A percentile compares a stretch with the other conserved stretches of the same genome.
phyloP scores from a whole-genome alignment of 2,113 vertebrate genomes.

The Porphyrio hochstetteri region DNA sequence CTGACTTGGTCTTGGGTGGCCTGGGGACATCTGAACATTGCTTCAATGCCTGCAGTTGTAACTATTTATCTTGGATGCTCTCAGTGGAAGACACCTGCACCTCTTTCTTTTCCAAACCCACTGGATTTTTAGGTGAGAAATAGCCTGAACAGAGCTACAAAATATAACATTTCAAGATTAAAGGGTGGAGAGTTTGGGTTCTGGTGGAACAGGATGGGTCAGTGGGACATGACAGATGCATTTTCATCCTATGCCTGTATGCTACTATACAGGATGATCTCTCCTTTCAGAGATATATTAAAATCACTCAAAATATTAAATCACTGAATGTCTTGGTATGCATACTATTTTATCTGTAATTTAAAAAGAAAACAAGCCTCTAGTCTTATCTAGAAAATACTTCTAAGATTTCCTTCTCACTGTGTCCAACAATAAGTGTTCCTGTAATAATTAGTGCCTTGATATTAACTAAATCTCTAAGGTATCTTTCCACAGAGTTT shows the following conservation, averaged over 20 bases:
- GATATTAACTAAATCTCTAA: slow-evolving; percentile 46
- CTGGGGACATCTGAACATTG: background rate
- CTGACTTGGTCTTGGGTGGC: background rate
- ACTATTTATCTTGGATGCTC: background rate
- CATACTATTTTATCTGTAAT: background rate
- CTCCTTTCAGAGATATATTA: background rate
- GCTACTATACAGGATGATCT: background rate
- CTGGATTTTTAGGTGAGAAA: background rate
- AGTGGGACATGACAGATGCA: fast-evolving
- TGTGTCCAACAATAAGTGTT: background rate
- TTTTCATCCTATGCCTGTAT: background rate
- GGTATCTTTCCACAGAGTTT: slow-evolving; percentile 24
- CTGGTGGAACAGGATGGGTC: fast-evolving
- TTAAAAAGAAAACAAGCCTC: background rate
- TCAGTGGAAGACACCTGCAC: background rate
- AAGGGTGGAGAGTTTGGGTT: background rate
- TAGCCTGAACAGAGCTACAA: background rate
- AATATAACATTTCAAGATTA: background rate
- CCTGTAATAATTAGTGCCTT: slow-evolving; percentile 10
- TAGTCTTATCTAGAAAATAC: background rate
- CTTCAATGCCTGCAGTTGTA: background rate
- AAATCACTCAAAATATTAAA: background rate
- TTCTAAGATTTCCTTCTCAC: background rate
- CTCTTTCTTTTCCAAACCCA: background rate
- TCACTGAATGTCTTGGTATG: background rate